Base-by-base conservation (phyloP, 2,797 vertebrate genomes). In the Falco cherrug region DNA sequence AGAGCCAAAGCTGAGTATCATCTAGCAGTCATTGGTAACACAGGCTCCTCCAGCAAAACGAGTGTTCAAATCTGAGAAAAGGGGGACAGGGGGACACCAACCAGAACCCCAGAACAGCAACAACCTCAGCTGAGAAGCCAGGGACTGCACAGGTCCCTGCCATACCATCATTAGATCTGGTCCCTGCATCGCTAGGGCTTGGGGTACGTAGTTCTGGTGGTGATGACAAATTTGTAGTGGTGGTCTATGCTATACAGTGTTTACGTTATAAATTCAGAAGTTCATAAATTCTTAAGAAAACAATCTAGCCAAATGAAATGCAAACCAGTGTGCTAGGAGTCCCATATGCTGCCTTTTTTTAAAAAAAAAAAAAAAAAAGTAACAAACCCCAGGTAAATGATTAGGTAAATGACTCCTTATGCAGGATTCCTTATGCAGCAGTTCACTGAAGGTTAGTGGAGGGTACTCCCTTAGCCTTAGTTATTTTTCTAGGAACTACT, bases 241-340 rank as follows among this genome's bases (percentile, higher is more conserved):
- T 11, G 5, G 10, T 45, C 51, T 60, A 3, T 71, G 37, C 45
- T 77, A 3, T 31, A 21, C 10, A 25, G 13, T 0, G 0, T 35
- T 75, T 51, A 41, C 39, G 13, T 41, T 41, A 41, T 41, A 41
- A 41, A 41, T 41, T 41, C 39, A 41, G 39, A 41, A 47, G 24
- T 70, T 68, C 80, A 64, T 50, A 39, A 68, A 61, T 51, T 53
- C 18, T 3, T 73, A 22, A 60, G 63, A 59, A 84, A 76, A 21
- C 11, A 29, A 25, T 78, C 29, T 25, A 70, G 28, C 24, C 60
- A 45, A 48, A 63, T 29, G 43, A 88, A 95, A 87, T 57, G 25
- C 54, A 73, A 59, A 33, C 16, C 24, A 39, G 9, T 50, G 16
- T 28, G 5, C 26, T 82, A 51, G n/a, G 35, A 39, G 29, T 39